Percentiles rank a stretch among this genome's conserved stretches.
phyloP scores from a whole-genome alignment of 1,140 invertebrate genomes.

The Ridgeia piscesae region DNA sequence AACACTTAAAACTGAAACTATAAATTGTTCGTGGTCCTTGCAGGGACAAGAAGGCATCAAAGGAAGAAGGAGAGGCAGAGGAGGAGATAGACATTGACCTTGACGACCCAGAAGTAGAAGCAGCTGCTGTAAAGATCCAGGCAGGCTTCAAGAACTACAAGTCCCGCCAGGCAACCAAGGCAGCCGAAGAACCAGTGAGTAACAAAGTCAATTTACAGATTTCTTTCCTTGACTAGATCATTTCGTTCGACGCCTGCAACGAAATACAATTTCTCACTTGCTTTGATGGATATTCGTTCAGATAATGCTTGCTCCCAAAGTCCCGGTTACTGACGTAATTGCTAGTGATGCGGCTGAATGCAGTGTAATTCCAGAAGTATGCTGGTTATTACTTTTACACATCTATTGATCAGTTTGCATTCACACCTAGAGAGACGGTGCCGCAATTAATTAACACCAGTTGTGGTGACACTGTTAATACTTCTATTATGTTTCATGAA shows the following conservation, averaged over 20 bases:
- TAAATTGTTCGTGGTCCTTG: background rate
- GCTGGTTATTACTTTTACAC: background rate
- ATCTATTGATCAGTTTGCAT: background rate
- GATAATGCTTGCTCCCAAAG: background rate
- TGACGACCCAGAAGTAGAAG: slow-evolving; percentile 40
- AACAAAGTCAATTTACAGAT: background rate
- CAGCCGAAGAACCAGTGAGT: background rate
- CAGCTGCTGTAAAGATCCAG: slow-evolving; percentile 48
- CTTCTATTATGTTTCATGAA: background rate
- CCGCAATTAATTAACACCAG: background rate
- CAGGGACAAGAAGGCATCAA: background rate
- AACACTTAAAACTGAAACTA: too few species aligned
- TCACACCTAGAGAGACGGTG: background rate
- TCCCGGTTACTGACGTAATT: background rate
- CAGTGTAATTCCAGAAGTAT: background rate
- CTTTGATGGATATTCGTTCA: background rate
- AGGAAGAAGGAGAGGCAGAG: background rate
- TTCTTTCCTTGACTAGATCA: background rate
- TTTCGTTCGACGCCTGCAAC: background rate
- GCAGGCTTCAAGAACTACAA: slow-evolving; percentile 43
- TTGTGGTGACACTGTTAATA: background rate
- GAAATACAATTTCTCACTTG: background rate
- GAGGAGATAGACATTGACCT: slow-evolving; percentile 39
- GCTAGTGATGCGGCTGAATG: background rate
- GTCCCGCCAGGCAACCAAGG: slow-evolving; percentile 35